Base-by-base conservation (phyloP, 2,797 vertebrate genomes). In the Epinephelus malabaricus region DNA sequence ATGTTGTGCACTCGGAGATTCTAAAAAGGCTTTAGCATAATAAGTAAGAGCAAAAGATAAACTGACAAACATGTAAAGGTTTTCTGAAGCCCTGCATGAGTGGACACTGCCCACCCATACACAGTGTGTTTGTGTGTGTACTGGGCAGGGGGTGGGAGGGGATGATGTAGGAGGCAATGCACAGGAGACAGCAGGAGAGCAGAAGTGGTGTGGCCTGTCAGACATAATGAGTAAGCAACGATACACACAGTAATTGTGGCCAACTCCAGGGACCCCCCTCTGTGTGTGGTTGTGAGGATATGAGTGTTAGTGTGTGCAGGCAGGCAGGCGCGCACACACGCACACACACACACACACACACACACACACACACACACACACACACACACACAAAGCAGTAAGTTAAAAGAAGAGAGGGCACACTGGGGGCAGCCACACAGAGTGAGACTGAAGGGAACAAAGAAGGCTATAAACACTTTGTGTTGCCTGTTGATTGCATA, bases 141-240 rank as follows among this genome's bases (percentile, higher is more conserved):
- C 64, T 59, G 72, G 34, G 60, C 70, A 61, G 43, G 3, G 66
- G 56, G 72, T 62, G 77, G 74, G 87, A 43, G 5, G 66, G 56
- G 73, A 62, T 80, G 74, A 88, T 88, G 85, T 84, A 88, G 84
- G 81, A 89, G 88, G 86, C 77, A 81, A 84, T 55, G 84, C 85
- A 85, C 85, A 69, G 79, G 89, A 94, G 89, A 92, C 49, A 68
- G 85, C 87, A 89, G 93, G 93, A 84, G 92, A 88, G 89, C 89
- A 92, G 88, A 94, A 89, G 92, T 82, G 77, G 94, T 96, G 92
- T 95, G 94, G 88, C 92, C 88, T 93, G 92, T 92, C 92, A 94
- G 92, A 88, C 92, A 88, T 96, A 97, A 97, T 93, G 92, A 97
- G 95, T 90, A 94, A 89, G 93, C 87, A 93, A 93, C 94, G 94